phyloP scores from a whole-genome alignment of 2,797 vertebrate genomes.

The Ficedula albicollis region DNA sequence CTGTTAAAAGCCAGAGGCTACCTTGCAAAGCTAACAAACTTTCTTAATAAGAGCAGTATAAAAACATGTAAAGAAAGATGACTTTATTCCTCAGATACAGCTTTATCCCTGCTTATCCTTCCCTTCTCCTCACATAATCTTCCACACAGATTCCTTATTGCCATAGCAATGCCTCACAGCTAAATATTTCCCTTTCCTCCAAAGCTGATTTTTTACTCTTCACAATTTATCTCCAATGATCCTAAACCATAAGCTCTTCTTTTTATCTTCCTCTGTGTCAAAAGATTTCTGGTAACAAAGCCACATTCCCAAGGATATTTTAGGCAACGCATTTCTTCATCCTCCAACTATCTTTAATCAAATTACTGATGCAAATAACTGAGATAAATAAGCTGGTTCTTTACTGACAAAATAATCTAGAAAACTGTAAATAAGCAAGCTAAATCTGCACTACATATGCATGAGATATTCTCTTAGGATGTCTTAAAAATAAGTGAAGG shows the following conservation, averaged over 20 bases:
- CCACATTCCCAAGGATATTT: conserved; percentile 28
- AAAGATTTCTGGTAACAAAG: conserved; percentile 49
- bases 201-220: conserved; percentile 58
- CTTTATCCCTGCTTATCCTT: conserved; percentile 13
- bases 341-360: conserved; percentile 40
- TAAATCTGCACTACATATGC: background rate
- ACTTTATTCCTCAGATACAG: conserved; percentile 39
- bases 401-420: conserved; percentile 33
- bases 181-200: conserved; percentile 43
- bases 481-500: background rate
- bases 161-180: conserved; percentile 57
- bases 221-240: conserved; percentile 42
- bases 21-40: background rate
- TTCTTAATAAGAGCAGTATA: background rate
- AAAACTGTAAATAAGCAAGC: conserved; percentile 50
- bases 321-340: background rate
- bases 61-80: conserved; percentile 26
- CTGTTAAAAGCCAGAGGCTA: background rate
- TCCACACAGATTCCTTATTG: background rate
- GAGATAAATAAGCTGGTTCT: conserved; percentile 23
- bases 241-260: conserved; percentile 45
- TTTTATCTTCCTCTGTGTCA: conserved; percentile 45
- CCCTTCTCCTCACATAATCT: background rate
- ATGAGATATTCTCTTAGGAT: background rate
- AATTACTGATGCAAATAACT: conserved; percentile 54